These are phyloP conservation scores for Heliconius aoede DNA, from an alignment of 2,888 invertebrate genomes.

Conservation along the genomic window DNA sequence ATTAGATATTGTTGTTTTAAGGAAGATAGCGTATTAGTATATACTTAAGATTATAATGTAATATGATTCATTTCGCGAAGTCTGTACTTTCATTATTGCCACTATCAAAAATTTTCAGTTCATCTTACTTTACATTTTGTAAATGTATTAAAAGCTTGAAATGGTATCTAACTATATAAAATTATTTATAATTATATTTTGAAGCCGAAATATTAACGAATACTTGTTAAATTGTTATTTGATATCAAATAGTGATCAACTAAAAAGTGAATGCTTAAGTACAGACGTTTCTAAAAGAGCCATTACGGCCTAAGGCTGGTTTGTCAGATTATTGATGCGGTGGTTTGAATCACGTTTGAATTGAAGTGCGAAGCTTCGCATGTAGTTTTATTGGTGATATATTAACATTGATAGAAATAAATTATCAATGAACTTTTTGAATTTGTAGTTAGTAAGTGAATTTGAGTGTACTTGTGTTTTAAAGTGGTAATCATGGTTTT, in stretches of 20 bases:
- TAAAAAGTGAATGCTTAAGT: conserved; percentile 66
- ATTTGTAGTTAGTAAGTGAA: conserved; percentile 53
- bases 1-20: conserved; percentile 29
- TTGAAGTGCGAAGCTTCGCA: conserved; percentile 74
- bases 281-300: conserved; percentile 72
- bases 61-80: conserved; percentile 42
- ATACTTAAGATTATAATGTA: conserved; percentile 28
- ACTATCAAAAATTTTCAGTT: conserved; percentile 47
- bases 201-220: neutral
- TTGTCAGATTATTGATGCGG: conserved; percentile 84
- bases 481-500: conserved; percentile 88
- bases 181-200: neutral
- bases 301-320: conserved; percentile 61
- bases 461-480: conserved; percentile 59
- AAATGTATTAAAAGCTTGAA: neutral
- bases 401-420: conserved; percentile 48
- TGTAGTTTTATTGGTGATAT: conserved; percentile 59
- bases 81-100: conserved; percentile 66
- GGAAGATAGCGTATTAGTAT: conserved; percentile 37
- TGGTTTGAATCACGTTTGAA: conserved; percentile 84
- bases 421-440: conserved; percentile 50
- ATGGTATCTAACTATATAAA: neutral
- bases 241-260: neutral
- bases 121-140: neutral
- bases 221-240: conserved; percentile 15